These are phyloP conservation scores for Epinephelus malabaricus DNA, from an alignment of 2,797 vertebrate species.

Conservation along the genomic window DNA sequence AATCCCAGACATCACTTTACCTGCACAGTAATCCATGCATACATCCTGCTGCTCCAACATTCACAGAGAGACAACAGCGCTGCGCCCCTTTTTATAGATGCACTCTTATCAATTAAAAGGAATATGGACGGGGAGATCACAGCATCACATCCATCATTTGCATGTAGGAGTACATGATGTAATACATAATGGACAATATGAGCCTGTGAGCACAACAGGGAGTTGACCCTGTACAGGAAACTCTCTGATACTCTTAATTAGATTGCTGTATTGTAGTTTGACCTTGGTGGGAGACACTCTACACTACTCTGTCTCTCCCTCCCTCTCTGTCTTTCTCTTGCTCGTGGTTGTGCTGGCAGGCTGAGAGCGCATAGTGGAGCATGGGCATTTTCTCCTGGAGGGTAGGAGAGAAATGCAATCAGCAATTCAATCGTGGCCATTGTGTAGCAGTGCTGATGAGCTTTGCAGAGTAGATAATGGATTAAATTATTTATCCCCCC, in stretches of 20 bases:
- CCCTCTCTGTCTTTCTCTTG: slow-evolving; percentile 42
- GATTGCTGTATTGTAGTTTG: slow-evolving; percentile 83
- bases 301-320: slow-evolving; percentile 59
- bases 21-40: slow-evolving; percentile 11
- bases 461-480: slow-evolving; percentile 97
- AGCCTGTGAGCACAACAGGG: slow-evolving; percentile 71
- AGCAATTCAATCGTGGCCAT: slow-evolving; percentile 88
- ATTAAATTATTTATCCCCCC: slow-evolving; percentile 95
- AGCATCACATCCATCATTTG: slow-evolving; percentile 60
- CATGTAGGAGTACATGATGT: slow-evolving; percentile 68
- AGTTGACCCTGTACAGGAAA: slow-evolving; percentile 79
- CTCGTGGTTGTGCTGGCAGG: slow-evolving; percentile 69
- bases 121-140: slow-evolving; percentile 35
- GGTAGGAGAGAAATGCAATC: slow-evolving; percentile 86
- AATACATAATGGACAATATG: slow-evolving; percentile 76
- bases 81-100: slow-evolving; percentile 24
- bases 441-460: slow-evolving; percentile 90
- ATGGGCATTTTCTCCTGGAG: slow-evolving; percentile 82
- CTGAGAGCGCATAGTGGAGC: slow-evolving; percentile 74
- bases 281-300: slow-evolving; percentile 83
- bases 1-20: slow-evolving; percentile 8
- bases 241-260: slow-evolving; percentile 83
- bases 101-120: slow-evolving; percentile 44
- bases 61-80: too few species aligned
- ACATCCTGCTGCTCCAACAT: background rate